Evolutionary conservation across 2,113 vertebrate species (phyloP).

Genomic region (Alouatta palliata): DNA sequence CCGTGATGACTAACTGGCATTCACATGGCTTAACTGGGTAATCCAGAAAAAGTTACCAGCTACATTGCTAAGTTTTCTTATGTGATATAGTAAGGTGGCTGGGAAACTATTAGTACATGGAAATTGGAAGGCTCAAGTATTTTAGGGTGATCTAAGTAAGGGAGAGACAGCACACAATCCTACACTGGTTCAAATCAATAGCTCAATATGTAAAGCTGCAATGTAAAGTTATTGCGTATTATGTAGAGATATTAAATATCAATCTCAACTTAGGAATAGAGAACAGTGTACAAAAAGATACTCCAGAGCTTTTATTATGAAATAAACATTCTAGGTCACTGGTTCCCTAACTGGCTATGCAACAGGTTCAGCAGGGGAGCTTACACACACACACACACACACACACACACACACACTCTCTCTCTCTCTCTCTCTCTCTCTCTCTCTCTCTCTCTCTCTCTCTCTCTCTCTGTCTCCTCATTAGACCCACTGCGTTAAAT

Average conservation of each 20-base stretch:
- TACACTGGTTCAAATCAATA: not conserved
- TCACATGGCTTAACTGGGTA: not conserved
- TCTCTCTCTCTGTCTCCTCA: no score
- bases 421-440: no score
- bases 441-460: no score
- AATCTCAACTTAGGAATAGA: not conserved
- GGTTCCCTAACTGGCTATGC: not conserved
- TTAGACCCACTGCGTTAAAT: not conserved
- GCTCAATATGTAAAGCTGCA: not conserved
- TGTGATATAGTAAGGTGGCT: not conserved
- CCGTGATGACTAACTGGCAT: not conserved
- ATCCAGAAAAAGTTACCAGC: not conserved
- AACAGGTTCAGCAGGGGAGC: not conserved
- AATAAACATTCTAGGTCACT: constrained; percentile 49
- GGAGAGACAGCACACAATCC: not conserved
- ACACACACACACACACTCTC: no score
- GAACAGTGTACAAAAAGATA: not conserved
- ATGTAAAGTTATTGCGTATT: not conserved
- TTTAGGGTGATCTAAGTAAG: constrained; percentile 36
- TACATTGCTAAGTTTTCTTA: not conserved
- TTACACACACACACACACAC: no score
- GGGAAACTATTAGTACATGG: not conserved
- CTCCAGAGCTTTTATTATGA: constrained; percentile 12
- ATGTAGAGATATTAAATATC: not conserved
- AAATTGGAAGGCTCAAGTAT: not conserved